These are phyloP conservation scores for Drosophila funebris DNA, from an alignment of 1,140 invertebrate species.

Conservation along the genomic window DNA sequence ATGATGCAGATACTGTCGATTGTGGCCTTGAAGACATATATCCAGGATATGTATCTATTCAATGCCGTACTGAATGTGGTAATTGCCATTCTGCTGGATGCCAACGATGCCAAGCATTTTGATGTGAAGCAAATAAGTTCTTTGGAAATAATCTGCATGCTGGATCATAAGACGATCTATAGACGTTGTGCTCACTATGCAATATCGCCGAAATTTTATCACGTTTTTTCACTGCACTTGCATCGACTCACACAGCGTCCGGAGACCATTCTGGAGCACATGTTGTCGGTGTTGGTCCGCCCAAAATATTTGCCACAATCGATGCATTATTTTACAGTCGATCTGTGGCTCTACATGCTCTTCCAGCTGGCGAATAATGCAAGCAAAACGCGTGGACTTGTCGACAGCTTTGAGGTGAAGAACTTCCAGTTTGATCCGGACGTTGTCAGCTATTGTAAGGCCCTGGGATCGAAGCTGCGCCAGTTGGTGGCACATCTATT, in stretches of 20 bases:
- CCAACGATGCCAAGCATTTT: background rate
- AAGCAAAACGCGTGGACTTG: background rate
- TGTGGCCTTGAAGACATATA: background rate
- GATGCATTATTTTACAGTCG: slow-evolving; percentile 36
- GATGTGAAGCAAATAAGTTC: background rate
- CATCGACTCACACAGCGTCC: slow-evolving; percentile 29
- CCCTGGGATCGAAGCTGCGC: background rate
- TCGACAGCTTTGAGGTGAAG: slow-evolving; percentile 43
- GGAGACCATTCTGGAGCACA: slow-evolving; percentile 16
- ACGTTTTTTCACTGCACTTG: slow-evolving; percentile 57
- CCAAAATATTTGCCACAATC: background rate
- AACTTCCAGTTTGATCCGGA: slow-evolving; percentile 48
- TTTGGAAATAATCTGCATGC: background rate
- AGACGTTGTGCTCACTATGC: slow-evolving; percentile 19
- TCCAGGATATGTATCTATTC: slow-evolving; percentile 84
- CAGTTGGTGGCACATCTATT: slow-evolving; percentile 7
- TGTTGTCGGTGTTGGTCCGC: background rate
- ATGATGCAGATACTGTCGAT: slow-evolving; percentile 25
- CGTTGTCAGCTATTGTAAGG: slow-evolving; percentile 3
- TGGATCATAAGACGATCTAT: slow-evolving; percentile 30
- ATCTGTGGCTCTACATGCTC: slow-evolving; percentile 40
- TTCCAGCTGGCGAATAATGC: slow-evolving; percentile 13
- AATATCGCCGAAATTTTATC: slow-evolving; percentile 28
- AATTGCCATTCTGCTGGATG: slow-evolving; percentile 34
- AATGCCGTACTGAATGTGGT: slow-evolving; percentile 39